Percentiles rank a stretch among this genome's conserved stretches.
These are phyloP conservation scores for Corythaeola cristata DNA, from an alignment of 2,113 vertebrate species.

Conservation along the genomic window DNA sequence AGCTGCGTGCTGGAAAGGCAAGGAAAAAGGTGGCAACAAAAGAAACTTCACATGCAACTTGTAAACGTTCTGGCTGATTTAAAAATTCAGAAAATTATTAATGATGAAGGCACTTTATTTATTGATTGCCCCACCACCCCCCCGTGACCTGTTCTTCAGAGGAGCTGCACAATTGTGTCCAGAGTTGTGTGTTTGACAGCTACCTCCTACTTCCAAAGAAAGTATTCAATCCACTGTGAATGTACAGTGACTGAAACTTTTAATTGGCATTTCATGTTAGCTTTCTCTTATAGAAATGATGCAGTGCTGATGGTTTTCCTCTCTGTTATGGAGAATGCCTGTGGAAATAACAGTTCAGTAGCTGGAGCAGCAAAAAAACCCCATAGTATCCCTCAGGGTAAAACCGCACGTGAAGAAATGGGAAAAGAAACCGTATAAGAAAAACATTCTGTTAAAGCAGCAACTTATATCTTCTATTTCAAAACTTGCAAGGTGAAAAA, in stretches of 20 bases:
- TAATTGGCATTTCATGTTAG: slow-evolving; percentile 2
- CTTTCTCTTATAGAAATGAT: not conserved
- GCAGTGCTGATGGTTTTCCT: not conserved
- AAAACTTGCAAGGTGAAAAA: slow-evolving; percentile 32
- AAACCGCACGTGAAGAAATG: not conserved
- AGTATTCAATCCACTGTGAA: not conserved
- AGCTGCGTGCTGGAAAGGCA: not conserved
- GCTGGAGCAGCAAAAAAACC: not conserved
- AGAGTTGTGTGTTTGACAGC: not conserved
- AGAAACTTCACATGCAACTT: not conserved
- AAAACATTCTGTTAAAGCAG: slow-evolving; percentile 26
- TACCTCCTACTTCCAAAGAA: not conserved
- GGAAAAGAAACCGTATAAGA: slow-evolving; percentile 3
- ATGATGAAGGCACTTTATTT: not conserved
- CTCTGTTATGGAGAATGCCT: not conserved
- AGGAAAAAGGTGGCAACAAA: not conserved
- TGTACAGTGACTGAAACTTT: not conserved
- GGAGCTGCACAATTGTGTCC: not conserved
- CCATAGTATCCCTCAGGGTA: not conserved
- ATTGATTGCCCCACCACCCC: not conserved
- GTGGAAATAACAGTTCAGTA: slow-evolving; percentile 8
- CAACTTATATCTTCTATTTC: slow-evolving; percentile 3
- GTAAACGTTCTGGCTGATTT: not conserved
- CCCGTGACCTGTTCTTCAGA: not conserved
- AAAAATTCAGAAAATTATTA: not conserved